phyloP scores from a whole-genome alignment of 1,140 invertebrate genomes.

The Bursaphelenchus mucronatus region DNA sequence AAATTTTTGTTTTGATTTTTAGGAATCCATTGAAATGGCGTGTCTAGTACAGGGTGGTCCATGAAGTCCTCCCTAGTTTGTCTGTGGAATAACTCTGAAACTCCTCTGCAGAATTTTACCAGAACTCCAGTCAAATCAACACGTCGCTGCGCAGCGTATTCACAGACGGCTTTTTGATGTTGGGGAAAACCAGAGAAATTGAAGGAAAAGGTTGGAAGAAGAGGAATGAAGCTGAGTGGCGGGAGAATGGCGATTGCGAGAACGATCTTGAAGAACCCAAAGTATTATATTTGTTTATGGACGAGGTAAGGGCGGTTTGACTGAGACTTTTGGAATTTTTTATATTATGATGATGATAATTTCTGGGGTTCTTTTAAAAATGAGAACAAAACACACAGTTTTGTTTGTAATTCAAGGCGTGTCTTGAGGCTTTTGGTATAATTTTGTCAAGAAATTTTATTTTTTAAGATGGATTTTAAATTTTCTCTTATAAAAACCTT shows the following conservation, averaged over 20 bases:
- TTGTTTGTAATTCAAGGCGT: no score
- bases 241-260: background rate
- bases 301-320: slow-evolving; percentile 69
- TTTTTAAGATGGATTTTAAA: background rate
- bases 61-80: no score
- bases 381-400: slow-evolving; percentile 26
- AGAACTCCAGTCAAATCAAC: no score
- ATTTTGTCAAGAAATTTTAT: background rate
- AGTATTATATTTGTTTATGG: slow-evolving; percentile 72
- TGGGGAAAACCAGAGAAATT: background rate
- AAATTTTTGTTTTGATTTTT: no score
- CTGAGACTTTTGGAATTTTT: background rate
- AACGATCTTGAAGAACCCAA: background rate
- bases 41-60: no score
- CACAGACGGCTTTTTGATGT: slow-evolving; percentile 68
- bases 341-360: no score
- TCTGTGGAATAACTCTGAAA: no score
- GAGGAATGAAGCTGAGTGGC: slow-evolving; percentile 2
- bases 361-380: slow-evolving; percentile 31
- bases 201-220: background rate
- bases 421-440: no score
- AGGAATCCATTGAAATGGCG: no score
- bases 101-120: no score
- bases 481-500: no score
- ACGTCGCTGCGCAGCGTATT: slow-evolving; percentile 59